Evolutionary conservation across 2,888 invertebrate species (phyloP).

Genomic region (Meiosimyza decipiens): DNA sequence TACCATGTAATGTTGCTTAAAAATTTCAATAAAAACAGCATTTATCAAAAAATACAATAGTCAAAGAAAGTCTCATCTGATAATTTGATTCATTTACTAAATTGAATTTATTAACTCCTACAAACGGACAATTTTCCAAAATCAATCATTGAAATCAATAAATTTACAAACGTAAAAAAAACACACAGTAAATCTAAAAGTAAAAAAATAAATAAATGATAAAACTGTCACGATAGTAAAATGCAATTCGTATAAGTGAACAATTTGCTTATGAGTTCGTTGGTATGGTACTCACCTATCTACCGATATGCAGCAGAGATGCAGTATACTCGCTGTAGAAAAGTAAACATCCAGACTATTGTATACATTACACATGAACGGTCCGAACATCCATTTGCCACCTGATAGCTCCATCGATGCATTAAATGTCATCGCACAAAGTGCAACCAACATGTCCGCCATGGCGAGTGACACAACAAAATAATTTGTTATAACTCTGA

Average conservation of each 20-base stretch:
- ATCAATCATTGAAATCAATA: too few relatives aligned
- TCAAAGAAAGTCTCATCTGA: too few relatives aligned
- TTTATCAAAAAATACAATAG: too few relatives aligned
- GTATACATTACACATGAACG: conserved; percentile 95
- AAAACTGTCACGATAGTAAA: neutral
- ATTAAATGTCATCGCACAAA: conserved; percentile 95
- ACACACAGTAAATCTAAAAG: too few relatives aligned
- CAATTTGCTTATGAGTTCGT: neutral
- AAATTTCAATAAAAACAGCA: too few relatives aligned
- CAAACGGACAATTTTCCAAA: too few relatives aligned
- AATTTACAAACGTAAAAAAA: too few relatives aligned
- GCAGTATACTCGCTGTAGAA: conserved; percentile 91
- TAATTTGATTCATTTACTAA: too few relatives aligned
- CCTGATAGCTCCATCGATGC: conserved; percentile 87
- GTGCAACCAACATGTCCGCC: conserved; percentile 94
- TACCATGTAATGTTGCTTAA: too few relatives aligned
- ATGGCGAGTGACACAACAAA: conserved; percentile 95
- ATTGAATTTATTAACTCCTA: too few relatives aligned
- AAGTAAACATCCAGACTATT: conserved; percentile 96
- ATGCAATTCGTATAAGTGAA: too few relatives aligned
- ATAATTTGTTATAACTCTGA: conserved; percentile 89
- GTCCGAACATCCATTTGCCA: conserved; percentile 87
- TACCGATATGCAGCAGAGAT: conserved; percentile 92
- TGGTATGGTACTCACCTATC: conserved; percentile 69
- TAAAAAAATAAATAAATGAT: too few relatives aligned